These are phyloP conservation scores for Centruroides sculpturatus DNA, from an alignment of 1,140 invertebrate species.

Conservation along the genomic window DNA sequence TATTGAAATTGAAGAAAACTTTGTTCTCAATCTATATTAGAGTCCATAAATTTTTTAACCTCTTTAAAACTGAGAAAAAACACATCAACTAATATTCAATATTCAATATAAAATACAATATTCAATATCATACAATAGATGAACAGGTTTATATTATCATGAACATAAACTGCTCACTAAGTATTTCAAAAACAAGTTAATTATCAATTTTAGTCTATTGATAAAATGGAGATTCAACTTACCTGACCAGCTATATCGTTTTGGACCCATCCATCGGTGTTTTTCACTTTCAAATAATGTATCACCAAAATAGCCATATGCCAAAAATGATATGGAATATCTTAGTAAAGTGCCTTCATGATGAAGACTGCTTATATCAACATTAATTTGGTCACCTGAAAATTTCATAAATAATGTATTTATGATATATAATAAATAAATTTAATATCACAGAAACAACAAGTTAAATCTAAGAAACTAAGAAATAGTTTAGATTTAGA, in stretches of 20 bases:
- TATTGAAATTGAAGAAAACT: too few relatives aligned
- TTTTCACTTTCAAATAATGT: constrained; percentile 65
- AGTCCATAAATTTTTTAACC: too few relatives aligned
- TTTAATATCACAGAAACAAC: not conserved
- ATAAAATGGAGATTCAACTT: not conserved
- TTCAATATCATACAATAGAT: too few relatives aligned
- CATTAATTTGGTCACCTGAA: constrained; percentile 17
- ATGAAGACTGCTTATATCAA: constrained; percentile 62
- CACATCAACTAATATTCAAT: too few relatives aligned
- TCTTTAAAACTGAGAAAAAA: too few relatives aligned
- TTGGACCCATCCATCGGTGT: constrained; percentile 77
- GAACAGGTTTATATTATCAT: too few relatives aligned
- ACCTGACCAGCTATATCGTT: constrained; percentile 65
- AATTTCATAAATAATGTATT: not conserved
- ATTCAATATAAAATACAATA: too few relatives aligned
- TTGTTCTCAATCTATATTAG: too few relatives aligned
- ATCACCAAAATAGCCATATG: constrained; percentile 80
- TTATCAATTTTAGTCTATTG: too few relatives aligned
- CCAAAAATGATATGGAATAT: constrained; percentile 63
- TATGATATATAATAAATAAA: not conserved
- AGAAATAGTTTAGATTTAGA: too few relatives aligned
- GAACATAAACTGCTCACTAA: too few relatives aligned
- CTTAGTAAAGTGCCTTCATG: constrained; percentile 45
- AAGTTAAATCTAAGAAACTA: not conserved
- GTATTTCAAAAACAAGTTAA: too few relatives aligned